A percentile compares a stretch with the other conserved stretches of the same genome.
These are phyloP conservation scores for Pterocles burchelli DNA, from an alignment of 2,113 vertebrate genomes.

Conservation along the genomic window DNA sequence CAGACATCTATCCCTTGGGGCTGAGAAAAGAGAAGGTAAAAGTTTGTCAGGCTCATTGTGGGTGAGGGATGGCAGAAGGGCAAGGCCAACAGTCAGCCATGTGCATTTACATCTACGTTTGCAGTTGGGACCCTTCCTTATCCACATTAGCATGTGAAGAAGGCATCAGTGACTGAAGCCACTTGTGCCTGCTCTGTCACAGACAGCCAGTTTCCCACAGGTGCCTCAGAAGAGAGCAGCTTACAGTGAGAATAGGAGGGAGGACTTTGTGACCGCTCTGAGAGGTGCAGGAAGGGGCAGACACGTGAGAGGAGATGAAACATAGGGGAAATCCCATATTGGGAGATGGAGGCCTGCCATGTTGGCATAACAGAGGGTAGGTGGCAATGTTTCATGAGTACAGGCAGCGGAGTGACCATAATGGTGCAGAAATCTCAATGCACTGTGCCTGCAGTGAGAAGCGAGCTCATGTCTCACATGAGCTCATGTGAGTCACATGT, in stretches of 20 bases:
- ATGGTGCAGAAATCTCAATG: neutral
- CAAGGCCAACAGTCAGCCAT: neutral
- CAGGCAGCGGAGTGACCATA: neutral
- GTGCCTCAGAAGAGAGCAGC: neutral
- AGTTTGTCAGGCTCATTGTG: neutral
- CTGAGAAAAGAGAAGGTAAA: neutral
- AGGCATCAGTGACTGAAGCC: neutral
- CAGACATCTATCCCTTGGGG: neutral
- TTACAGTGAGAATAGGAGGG: neutral
- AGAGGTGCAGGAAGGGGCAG: neutral
- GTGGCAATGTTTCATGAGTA: neutral
- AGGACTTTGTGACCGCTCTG: neutral
- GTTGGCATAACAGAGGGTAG: neutral
- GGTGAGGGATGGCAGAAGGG: neutral
- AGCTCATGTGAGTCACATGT: too few species aligned
- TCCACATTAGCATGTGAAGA: accelerated
- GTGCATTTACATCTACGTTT: neutral
- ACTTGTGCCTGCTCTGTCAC: neutral
- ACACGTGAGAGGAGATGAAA: neutral
- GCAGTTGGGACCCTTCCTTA: neutral
- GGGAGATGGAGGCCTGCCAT: accelerated
- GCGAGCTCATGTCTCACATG: neutral
- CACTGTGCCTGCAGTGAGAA: neutral
- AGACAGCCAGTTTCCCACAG: neutral
- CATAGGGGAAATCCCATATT: neutral